phyloP scores from a whole-genome alignment of 2,888 invertebrate species.

The Scelioninae gen. 1 region DNA sequence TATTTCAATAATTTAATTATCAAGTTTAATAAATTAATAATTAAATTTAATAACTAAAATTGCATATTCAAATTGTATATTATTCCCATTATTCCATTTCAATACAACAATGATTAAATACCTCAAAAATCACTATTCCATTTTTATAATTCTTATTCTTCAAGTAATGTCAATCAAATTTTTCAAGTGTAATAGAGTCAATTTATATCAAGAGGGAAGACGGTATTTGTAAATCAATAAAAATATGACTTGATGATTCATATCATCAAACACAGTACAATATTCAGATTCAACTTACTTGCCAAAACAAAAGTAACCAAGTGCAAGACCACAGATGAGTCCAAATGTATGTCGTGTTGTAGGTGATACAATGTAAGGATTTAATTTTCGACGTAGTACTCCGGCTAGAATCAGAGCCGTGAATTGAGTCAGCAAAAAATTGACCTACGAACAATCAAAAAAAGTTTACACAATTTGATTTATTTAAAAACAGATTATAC shows the following conservation, averaged over 20 bases:
- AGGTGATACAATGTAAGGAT: constrained; percentile 88
- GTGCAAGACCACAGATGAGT: constrained; percentile 90
- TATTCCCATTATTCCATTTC: too few species aligned
- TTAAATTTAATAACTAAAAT: too few species aligned
- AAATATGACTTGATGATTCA: constrained; percentile 11
- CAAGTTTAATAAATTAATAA: too few species aligned
- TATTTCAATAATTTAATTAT: too few species aligned
- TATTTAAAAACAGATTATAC: not conserved
- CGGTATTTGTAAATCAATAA: constrained; percentile 16
- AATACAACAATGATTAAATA: too few species aligned
- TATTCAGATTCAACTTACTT: constrained; percentile 86
- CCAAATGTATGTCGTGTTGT: constrained; percentile 92
- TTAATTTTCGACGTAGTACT: constrained; percentile 90
- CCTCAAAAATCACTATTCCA: too few species aligned
- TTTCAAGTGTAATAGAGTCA: constrained; percentile 30
- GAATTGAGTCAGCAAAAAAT: constrained; percentile 93
- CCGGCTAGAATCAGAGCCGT: constrained; percentile 92
- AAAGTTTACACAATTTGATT: not conserved
- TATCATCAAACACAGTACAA: not conserved
- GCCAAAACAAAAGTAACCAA: constrained; percentile 96
- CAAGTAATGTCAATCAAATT: not conserved
- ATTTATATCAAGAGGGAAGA: constrained; percentile 29
- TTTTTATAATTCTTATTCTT: not conserved
- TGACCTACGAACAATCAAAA: constrained; percentile 87
- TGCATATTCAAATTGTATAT: too few species aligned